A percentile compares a stretch with the other conserved stretches of the same genome.
These are phyloP conservation scores for Brachionichthys hirsutus DNA, from an alignment of 2,113 vertebrate genomes.

Conservation along the genomic window DNA sequence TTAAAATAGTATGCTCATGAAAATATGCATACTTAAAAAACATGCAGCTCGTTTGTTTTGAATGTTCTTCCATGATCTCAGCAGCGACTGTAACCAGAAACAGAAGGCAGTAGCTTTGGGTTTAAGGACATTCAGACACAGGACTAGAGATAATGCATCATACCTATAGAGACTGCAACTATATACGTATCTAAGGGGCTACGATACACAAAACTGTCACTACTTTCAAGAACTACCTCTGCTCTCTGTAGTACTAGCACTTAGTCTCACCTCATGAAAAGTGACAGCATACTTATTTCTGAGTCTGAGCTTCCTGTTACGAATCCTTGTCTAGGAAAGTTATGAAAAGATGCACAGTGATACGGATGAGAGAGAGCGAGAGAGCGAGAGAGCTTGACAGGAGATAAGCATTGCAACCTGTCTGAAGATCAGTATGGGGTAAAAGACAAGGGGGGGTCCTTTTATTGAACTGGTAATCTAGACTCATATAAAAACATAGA, in stretches of 20 bases:
- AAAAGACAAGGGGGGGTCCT: not conserved
- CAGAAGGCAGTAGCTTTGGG: not conserved
- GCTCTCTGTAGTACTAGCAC: conserved; percentile 18
- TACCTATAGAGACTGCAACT: not conserved
- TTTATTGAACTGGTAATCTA: not conserved
- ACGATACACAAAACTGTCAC: conserved; percentile 1
- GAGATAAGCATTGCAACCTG: conserved; percentile 5
- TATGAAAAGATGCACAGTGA: conserved; percentile 27
- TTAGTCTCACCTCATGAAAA: conserved; percentile 79
- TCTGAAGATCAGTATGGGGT: not conserved
- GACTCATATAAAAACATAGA: too few relatives aligned
- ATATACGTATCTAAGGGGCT: conserved; percentile 16
- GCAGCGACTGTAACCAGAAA: not conserved
- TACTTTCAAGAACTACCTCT: conserved; percentile 18
- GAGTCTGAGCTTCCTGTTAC: conserved; percentile 71
- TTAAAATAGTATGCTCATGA: not conserved
- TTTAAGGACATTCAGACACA: not conserved
- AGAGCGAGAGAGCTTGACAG: not conserved
- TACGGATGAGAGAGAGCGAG: not conserved
- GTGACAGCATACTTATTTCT: conserved; percentile 74
- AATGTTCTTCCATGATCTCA: not conserved
- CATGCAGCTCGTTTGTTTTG: not conserved
- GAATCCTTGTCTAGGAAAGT: conserved; percentile 73
- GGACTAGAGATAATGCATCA: not conserved
- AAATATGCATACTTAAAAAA: not conserved